Evolutionary conservation across 1,140 invertebrate species (phyloP).

Genomic region (Chymomyza costata): DNA sequence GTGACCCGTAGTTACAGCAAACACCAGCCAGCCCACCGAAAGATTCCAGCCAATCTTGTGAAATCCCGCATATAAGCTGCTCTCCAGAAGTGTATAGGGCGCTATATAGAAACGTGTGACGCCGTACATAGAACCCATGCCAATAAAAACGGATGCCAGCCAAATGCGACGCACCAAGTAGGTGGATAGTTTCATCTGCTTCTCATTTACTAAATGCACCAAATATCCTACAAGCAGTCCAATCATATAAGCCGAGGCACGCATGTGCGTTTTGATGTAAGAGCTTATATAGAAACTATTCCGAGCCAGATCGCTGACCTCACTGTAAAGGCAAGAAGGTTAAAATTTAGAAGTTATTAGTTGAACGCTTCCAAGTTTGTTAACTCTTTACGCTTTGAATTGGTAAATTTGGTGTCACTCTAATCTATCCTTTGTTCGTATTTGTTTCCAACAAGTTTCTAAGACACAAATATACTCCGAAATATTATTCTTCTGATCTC

Average conservation of each 20-base stretch:
- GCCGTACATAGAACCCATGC: slow-evolving; percentile 78
- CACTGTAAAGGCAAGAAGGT: slow-evolving; percentile 60
- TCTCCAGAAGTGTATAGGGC: slow-evolving; percentile 78
- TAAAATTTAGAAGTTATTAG: too few species aligned
- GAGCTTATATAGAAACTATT: slow-evolving; percentile 80
- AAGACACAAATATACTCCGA: too few species aligned
- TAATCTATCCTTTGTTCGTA: too few species aligned
- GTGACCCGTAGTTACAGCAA: slow-evolving; percentile 82
- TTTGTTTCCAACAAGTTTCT: too few species aligned
- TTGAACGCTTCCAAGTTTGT: too few species aligned
- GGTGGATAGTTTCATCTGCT: slow-evolving; percentile 76
- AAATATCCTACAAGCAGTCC: slow-evolving; percentile 81
- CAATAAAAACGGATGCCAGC: slow-evolving; percentile 76
- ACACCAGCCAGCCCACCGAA: slow-evolving; percentile 81
- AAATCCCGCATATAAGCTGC: slow-evolving; percentile 79
- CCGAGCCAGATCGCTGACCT: slow-evolving; percentile 78
- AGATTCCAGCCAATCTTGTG: slow-evolving; percentile 81
- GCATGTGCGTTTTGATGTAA: slow-evolving; percentile 84
- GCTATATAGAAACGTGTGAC: slow-evolving; percentile 80
- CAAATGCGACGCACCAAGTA: slow-evolving; percentile 77
- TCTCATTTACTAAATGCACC: slow-evolving; percentile 79
- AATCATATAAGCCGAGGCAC: slow-evolving; percentile 81
- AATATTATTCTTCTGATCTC: too few species aligned
- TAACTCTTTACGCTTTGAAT: too few species aligned
- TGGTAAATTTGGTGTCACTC: too few species aligned